Evolutionary conservation across 2,888 invertebrate genomes (phyloP), one percentile per base, ranked within the genome.

Genomic region (Orthosia gracilis): DNA sequence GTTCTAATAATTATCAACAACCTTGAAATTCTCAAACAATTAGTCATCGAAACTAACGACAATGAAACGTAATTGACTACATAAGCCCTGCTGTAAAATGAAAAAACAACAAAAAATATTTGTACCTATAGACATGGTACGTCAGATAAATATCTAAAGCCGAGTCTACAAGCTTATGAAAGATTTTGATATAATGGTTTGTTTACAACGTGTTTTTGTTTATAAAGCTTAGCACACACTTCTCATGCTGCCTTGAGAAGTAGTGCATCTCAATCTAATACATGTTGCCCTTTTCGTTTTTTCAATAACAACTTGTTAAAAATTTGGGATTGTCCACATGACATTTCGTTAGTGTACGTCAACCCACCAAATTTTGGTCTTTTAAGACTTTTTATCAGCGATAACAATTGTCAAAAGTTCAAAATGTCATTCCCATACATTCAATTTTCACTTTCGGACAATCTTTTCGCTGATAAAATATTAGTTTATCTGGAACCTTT

Each of bases 1-100:
- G 17, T 50, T 31, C 7, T 17, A 18, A 31, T 68, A 40, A 1
- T 3, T 59, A 63, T 52, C 26, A 5, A 75, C 9, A 58, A 23
- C 31, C 50, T 58, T 58, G 50, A 68, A 74, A 69, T 78, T 47
- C 13, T 4, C 0, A n/a, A 52, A 77, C 21, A 49, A 2, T 49
- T 54, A 23, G 17, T 58, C 61, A 79, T 58, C 12, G n/a, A 62
- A 47, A 13, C 12, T 47, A 21, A 18, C 0, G 11, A 63, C 18
- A 50, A 1, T 45, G 11, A n/a, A 76, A 71, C 58, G 40, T 40
- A 26, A 58, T 18, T 57, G 23, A 52, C n/a, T 13, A 13, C 52
- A 26, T 63, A 63, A 59, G 11, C 21, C 50, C 4, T 23, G 23
- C n/a, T 40, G 9, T 17, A 47, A 58, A 79, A 23, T 0, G 12